phyloP scores from a whole-genome alignment of 2,797 vertebrate species.

The Danio aesculapii region DNA sequence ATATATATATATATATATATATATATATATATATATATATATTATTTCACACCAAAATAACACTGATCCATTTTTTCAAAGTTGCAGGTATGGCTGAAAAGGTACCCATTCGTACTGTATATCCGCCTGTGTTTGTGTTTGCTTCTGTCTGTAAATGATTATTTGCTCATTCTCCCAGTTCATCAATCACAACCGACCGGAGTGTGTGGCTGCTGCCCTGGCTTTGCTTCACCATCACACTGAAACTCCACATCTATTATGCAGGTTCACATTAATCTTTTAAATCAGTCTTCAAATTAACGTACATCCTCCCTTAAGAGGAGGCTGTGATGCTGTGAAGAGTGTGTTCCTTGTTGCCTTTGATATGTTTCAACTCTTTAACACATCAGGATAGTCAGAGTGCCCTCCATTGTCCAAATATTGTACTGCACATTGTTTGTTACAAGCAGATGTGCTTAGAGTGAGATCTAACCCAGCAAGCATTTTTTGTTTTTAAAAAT shows the following conservation, averaged over 20 bases:
- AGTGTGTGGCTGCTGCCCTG: conserved; percentile 51
- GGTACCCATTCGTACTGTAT: too few species aligned
- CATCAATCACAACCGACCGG: conserved; percentile 52
- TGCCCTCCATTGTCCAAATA: conserved; percentile 79
- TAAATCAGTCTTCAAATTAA: conserved; percentile 68
- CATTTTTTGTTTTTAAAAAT: too few species aligned
- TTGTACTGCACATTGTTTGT: conserved; percentile 65
- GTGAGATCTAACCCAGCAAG: background rate
- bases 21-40: too few species aligned
- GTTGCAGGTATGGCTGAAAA: background rate
- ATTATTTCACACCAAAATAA: background rate
- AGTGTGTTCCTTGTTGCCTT: conserved; percentile 52
- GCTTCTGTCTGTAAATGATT: conserved; percentile 43
- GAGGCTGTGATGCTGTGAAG: conserved; percentile 58
- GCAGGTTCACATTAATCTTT: conserved; percentile 66
- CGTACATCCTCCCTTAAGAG: conserved; percentile 65
- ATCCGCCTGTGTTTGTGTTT: conserved; percentile 15
- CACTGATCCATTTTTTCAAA: background rate
- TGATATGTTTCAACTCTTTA: conserved; percentile 46
- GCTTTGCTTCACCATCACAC: conserved; percentile 60
- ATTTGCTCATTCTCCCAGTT: conserved; percentile 48
- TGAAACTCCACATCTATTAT: conserved; percentile 63
- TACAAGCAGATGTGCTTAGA: background rate
- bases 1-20: too few species aligned
- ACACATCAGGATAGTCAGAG: conserved; percentile 76